Evolutionary conservation across 2,888 invertebrate species (phyloP).

Genomic region (Erannis defoliaria): DNA sequence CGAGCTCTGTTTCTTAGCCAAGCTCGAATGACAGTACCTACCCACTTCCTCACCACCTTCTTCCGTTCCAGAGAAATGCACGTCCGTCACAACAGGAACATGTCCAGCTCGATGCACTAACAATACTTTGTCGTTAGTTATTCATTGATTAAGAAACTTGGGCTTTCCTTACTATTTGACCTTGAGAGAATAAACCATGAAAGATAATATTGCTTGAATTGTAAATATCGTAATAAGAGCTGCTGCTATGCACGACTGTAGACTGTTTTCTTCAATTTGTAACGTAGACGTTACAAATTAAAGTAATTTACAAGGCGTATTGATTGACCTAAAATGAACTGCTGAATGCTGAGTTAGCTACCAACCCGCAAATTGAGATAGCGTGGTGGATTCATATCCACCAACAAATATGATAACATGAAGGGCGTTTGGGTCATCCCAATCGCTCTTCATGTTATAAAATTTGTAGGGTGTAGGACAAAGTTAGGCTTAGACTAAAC

Average conservation of each 20-base stretch:
- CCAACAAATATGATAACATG: too few relatives aligned
- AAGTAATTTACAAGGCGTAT: conserved; percentile 2
- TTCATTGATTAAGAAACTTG: conserved; percentile 10
- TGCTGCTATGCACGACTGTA: conserved; percentile 5
- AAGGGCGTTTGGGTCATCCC: too few relatives aligned
- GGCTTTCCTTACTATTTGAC: neutral
- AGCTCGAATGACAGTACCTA: conserved; percentile 16
- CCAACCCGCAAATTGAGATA: too few relatives aligned
- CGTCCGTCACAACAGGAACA: conserved; percentile 27
- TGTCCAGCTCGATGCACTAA: neutral
- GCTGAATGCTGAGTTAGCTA: neutral
- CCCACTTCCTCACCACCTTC: conserved; percentile 21
- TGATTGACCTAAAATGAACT: neutral
- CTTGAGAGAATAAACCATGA: conserved; percentile 9
- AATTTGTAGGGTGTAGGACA: too few relatives aligned
- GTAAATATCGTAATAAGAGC: neutral
- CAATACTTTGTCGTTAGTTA: neutral
- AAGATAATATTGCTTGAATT: conserved; percentile 4
- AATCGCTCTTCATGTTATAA: too few relatives aligned
- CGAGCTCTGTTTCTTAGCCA: conserved; percentile 1
- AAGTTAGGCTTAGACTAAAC: too few relatives aligned
- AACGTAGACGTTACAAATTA: too few relatives aligned
- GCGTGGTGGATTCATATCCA: too few relatives aligned
- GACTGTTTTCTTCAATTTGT: conserved; percentile 4
- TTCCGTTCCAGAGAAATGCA: conserved; percentile 21